These are phyloP conservation scores for Rhabdomys dilectus DNA, from an alignment of 2,113 vertebrate genomes.

Conservation along the genomic window DNA sequence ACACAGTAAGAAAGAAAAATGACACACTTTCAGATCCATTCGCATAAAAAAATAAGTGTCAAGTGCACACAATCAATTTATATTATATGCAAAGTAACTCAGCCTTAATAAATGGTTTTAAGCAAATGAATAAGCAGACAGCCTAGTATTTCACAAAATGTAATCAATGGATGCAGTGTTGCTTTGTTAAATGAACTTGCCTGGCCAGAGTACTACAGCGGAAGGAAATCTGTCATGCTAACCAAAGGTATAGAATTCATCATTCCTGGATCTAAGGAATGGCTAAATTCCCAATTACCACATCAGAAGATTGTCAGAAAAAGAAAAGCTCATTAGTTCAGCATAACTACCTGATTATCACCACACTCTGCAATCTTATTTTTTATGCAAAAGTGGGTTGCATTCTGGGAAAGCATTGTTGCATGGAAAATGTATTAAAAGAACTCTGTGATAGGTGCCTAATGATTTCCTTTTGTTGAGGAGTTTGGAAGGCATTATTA, in stretches of 20 bases:
- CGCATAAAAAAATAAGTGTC: constrained; percentile 49
- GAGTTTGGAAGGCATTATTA: constrained; percentile 58
- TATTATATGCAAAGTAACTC: constrained; percentile 49
- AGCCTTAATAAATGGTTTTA: constrained; percentile 65
- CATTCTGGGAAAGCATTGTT: constrained; percentile 72
- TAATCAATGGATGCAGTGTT: constrained; percentile 53
- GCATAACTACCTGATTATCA: constrained; percentile 57
- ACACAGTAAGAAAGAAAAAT: constrained; percentile 52
- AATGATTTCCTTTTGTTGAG: constrained; percentile 69
- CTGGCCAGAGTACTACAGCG: not conserved
- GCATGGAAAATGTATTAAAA: constrained; percentile 76
- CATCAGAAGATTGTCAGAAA: constrained; percentile 59
- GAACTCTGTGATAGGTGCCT: constrained; percentile 68
- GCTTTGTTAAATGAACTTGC: constrained; percentile 58
- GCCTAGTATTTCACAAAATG: constrained; percentile 47
- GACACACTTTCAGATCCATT: constrained; percentile 4
- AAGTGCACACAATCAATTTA: constrained; percentile 55
- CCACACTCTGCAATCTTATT: constrained; percentile 60
- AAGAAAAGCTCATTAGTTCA: constrained; percentile 68
- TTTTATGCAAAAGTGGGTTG: constrained; percentile 71
- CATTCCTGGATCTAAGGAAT: constrained; percentile 54
- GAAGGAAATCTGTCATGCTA: constrained; percentile 58
- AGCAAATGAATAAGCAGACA: constrained; percentile 46
- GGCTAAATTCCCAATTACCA: constrained; percentile 59
- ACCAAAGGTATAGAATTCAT: constrained; percentile 54